Base-by-base conservation (phyloP, 2,888 invertebrate genomes). In the Boloria selene region DNA sequence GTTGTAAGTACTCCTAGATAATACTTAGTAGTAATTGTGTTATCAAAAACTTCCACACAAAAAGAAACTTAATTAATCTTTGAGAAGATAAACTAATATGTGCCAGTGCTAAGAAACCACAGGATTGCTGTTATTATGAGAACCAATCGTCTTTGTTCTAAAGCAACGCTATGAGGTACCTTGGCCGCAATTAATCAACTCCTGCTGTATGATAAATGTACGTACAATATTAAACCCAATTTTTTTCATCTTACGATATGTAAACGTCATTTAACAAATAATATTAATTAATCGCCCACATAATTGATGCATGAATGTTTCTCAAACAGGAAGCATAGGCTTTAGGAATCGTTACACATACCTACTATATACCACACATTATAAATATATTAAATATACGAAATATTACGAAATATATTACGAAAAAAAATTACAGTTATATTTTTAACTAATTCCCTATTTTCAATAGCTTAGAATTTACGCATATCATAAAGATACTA, bases 161-260 rank as follows among this genome's bases (percentile, higher is more conserved):
- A 68, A 64, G 59, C 31, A 56, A 67, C 54, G 68, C 67, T 68
- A 71, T 67, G 64, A 61, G 58, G 47, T 63, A 66, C 76, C 76
- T 75, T 77, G 76, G 71, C 75, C 76, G 73, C 73, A 76, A 75
- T 77, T 72, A 71, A 75, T 75, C 70, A 72, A 71, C 72, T 69
- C 51, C 68, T 73, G 72, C 73, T 72, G 69, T 73, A 72, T 72
- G 69, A 74, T 71, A 67, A 59, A 71, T 70, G 66, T 51, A 67
- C 45, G 66, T 65, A 67, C 64, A 66, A 61, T 65, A 65, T 67
- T 65, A 58, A 64, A 65, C 71, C 71, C 56, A 70, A 67, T 67
- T 72, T 64, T n/a, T 69, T 62, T 51, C 51, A 47, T 58, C 45
- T 47, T 47, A 31, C 13, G 42, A 38, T 52, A 42, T 63, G 52